Percentiles rank a stretch among this genome's conserved stretches.
These are phyloP conservation scores for Caenorhabditis briggsae DNA, from an alignment of 1,140 invertebrate species.

Conservation along the genomic window DNA sequence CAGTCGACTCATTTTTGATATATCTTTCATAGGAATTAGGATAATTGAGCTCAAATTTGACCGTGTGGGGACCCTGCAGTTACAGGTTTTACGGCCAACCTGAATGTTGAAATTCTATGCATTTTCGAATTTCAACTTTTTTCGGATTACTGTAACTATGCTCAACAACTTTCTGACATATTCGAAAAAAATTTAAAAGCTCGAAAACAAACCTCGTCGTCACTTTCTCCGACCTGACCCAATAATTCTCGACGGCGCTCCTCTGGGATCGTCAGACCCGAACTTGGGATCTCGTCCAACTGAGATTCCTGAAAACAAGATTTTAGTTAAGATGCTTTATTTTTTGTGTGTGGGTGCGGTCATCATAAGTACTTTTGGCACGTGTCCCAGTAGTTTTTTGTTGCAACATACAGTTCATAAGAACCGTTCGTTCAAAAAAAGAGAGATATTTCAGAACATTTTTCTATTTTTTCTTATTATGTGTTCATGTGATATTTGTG, in stretches of 20 bases:
- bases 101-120: no score
- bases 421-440: background rate
- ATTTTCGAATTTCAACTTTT: no score
- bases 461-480: conserved; percentile 8
- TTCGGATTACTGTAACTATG: no score
- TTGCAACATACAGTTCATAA: conserved; percentile 3
- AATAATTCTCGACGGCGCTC: conserved; percentile 73
- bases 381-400: background rate
- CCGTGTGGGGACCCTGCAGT: no score
- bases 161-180: no score
- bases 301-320: conserved; percentile 65
- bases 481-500: conserved; percentile 53
- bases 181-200: no score
- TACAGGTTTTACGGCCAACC: no score
- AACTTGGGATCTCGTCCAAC: conserved; percentile 68
- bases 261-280: conserved; percentile 74
- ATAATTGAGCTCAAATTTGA: no score
- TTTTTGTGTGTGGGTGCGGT: conserved; percentile 8
- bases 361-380: background rate
- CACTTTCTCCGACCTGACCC: conserved; percentile 71
- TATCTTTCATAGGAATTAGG: no score
- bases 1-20: no score
- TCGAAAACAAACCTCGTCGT: conserved; percentile 49
- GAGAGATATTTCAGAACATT: conserved; percentile 22
- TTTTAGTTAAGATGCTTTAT: background rate